Base-by-base conservation (phyloP, 2,113 vertebrate genomes). In the Myiagra hebetior region DNA sequence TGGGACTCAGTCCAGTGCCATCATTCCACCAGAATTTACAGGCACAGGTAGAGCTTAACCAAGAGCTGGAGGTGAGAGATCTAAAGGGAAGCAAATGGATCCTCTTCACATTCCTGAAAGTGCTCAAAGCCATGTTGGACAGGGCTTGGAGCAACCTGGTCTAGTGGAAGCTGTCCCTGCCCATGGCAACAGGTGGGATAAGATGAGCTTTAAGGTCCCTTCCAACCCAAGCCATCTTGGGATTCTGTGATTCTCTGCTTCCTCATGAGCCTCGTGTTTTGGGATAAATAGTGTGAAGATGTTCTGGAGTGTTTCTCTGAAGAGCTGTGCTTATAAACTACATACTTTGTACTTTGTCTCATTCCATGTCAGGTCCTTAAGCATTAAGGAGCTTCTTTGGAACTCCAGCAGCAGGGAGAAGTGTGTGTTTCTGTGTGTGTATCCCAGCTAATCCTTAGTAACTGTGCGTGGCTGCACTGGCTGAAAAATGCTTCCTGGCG, bases 401-500 rank as follows among this genome's bases (percentile, higher is more conserved):
- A 33, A 9, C 22, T 46, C 3, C 39, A 76, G 72, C 50, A 73
- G 86, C 39, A 79, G 87, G 52, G 57, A 49, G 13, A 50, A 49
- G 56, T 19, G 56, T 80, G 77, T 93, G 84, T 93, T 91, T 89
- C 39, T 91, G 70, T 95, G 93, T 88, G 18, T 88, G 18, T 89
- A 31, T 65, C 80, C 35, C 65, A 90, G 73, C 91, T 96, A 96
- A 96, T 96, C 94, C 97, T 91, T 97, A 41, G 95, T 96, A 95
- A 98, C 95, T 97, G 92, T 24, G 82, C 84, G 73, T 77, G 87
- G 95, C 97, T 97, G 94, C 97, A 62, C 95, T 86, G 94, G 97
- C 97, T 98, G 97, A 98, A 98, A 98, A 98, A 98, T 97, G 97
- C 95, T 98, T 98, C 96, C 95, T 96, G 96, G 96, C 94, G 83